Conservation (phyloP, 1,140 invertebrate species). For the Grapholita molesta region DNA sequence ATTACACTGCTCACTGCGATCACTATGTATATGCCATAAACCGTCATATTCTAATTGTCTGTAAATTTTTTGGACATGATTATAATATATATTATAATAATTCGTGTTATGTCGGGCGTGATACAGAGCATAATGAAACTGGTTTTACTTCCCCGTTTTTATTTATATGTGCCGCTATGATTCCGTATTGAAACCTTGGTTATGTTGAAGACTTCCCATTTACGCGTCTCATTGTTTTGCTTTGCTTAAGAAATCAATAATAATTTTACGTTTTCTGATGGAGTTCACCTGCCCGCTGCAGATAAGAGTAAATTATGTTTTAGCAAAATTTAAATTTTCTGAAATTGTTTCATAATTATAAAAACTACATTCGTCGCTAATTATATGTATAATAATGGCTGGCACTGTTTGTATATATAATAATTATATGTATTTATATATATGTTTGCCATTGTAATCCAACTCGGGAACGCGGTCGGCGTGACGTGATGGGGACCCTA, state of each 20-base stretch:
- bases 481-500: too few species aligned
- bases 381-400: too few species aligned
- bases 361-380: too few species aligned
- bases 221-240: not conserved
- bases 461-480: too few species aligned
- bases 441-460: too few species aligned
- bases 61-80: not conserved
- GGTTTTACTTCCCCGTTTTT: not conserved
- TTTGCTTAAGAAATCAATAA: not conserved
- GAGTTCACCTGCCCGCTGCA: too few species aligned
- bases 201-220: not conserved
- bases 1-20: not conserved
- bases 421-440: too few species aligned
- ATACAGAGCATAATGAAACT: conserved; percentile 4
- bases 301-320: too few species aligned
- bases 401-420: too few species aligned
- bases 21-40: not conserved
- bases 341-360: too few species aligned
- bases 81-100: not conserved
- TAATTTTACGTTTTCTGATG: not conserved
- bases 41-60: not conserved
- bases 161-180: not conserved
- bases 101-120: not conserved
- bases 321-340: too few species aligned
- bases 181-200: not conserved